phyloP scores from a whole-genome alignment of 2,113 vertebrate species.

The Cephalopterus ornatus region DNA sequence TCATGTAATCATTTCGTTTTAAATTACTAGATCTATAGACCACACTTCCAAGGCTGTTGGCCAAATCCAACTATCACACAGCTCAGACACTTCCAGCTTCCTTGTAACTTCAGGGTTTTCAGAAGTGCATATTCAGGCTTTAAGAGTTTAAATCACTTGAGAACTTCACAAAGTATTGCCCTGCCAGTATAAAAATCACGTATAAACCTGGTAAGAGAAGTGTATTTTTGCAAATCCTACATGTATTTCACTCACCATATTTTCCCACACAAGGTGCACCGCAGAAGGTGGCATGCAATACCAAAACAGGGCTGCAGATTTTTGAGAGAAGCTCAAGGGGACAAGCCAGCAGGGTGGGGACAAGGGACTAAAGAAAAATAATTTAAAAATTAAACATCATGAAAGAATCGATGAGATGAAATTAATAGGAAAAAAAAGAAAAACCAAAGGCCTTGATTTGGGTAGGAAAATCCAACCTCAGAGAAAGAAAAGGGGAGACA shows the following conservation, averaged over 20 bases:
- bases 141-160: neutral
- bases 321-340: neutral
- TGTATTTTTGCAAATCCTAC: neutral
- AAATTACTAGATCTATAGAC: neutral
- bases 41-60: neutral
- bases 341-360: neutral
- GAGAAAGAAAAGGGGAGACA: neutral
- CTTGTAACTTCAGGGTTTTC: neutral
- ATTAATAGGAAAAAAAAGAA: neutral
- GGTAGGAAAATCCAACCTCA: neutral
- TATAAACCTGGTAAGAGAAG: neutral
- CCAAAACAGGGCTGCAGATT: neutral
- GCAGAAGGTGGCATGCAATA: neutral
- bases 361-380: neutral
- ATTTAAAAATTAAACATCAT: neutral
- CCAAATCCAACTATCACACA: neutral
- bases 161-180: neutral
- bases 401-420: neutral
- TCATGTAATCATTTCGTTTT: neutral
- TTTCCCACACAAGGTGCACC: neutral
- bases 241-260: neutral
- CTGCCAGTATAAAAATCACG: neutral
- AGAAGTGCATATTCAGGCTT: neutral
- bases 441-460: neutral
- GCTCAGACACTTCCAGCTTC: neutral